Percentiles rank a stretch among this genome's conserved stretches.
These are phyloP conservation scores for Ametastegia equiseti DNA, from an alignment of 2,888 invertebrate species.

Conservation along the genomic window DNA sequence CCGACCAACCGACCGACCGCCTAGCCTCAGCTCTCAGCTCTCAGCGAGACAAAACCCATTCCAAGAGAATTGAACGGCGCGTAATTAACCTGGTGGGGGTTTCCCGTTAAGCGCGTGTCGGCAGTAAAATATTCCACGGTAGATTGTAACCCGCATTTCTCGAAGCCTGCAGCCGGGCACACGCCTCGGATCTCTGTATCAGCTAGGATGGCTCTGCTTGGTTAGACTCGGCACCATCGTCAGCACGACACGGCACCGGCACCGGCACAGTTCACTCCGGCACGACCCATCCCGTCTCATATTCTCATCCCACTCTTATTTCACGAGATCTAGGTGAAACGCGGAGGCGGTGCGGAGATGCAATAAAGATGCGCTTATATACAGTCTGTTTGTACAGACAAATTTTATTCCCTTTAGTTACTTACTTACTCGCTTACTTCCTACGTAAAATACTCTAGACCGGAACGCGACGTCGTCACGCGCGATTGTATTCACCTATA, in stretches of 20 bases:
- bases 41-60: slow-evolving; percentile 44
- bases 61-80: slow-evolving; percentile 17
- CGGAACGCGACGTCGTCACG: background rate
- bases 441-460: background rate
- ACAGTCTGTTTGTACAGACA: slow-evolving; percentile 12
- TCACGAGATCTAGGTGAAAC: background rate
- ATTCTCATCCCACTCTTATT: background rate
- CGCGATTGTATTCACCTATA: background rate
- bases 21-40: too few relatives aligned
- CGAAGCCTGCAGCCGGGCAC: background rate
- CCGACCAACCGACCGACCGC: background rate
- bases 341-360: background rate
- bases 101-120: slow-evolving; percentile 49
- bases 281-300: background rate
- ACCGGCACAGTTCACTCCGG: too few relatives aligned
- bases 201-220: background rate
- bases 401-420: slow-evolving; percentile 26
- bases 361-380: slow-evolving; percentile 15
- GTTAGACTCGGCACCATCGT: background rate
- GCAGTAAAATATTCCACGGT: slow-evolving; percentile 44
- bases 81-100: slow-evolving; percentile 47
- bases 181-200: slow-evolving; percentile 4
- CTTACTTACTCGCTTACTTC: too few relatives aligned
- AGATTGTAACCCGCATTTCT: background rate
- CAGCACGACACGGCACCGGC: too few relatives aligned